phyloP scores from a whole-genome alignment of 1,140 invertebrate genomes.

The Ptiloglossa arizonensis region DNA sequence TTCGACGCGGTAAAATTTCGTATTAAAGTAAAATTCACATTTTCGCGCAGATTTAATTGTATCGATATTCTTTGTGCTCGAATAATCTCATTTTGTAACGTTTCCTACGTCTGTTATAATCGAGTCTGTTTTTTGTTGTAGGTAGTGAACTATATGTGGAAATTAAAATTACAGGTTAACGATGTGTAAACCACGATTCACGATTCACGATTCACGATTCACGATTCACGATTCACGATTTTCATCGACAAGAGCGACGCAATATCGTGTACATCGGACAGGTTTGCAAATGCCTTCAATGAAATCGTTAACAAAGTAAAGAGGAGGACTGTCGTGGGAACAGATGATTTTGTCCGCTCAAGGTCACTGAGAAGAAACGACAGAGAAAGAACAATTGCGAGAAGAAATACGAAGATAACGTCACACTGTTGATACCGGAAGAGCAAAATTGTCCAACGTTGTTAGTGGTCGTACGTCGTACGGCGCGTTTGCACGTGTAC shows the following conservation, averaged over 20 bases:
- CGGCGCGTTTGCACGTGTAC: too few species aligned
- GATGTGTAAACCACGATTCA: too few species aligned
- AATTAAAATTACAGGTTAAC: background rate
- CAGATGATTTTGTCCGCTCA: background rate
- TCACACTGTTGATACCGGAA: background rate
- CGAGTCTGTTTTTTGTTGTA: background rate
- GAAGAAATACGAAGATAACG: background rate
- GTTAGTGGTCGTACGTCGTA: too few species aligned
- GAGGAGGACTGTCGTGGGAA: background rate
- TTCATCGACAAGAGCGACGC: background rate
- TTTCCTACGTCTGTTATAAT: constrained; percentile 2
- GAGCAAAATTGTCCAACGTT: background rate
- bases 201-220: too few species aligned
- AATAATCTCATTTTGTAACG: constrained; percentile 5
- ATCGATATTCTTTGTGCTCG: background rate
- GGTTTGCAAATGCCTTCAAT: background rate
- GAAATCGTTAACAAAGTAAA: too few species aligned
- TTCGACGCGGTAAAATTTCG: constrained; percentile 27
- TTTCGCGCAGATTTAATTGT: background rate
- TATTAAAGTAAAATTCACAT: constrained; percentile 39
- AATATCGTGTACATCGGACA: background rate
- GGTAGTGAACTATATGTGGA: constrained; percentile 7
- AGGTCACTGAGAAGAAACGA: background rate
- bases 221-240: too few species aligned
- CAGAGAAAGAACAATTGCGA: background rate